These are phyloP conservation scores for Barypeithes pellucidus DNA, from an alignment of 2,888 invertebrate genomes.

Conservation along the genomic window DNA sequence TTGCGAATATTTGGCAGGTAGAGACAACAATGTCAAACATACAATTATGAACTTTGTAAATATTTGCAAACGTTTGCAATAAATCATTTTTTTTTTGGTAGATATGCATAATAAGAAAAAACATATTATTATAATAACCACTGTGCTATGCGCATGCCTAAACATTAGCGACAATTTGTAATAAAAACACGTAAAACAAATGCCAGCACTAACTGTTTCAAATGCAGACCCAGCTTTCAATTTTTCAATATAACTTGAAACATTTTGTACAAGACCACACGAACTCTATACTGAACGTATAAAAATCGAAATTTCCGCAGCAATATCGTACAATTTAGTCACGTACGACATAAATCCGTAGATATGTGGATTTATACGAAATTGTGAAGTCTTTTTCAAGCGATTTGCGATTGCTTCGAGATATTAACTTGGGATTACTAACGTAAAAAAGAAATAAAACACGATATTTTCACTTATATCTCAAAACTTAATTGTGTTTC, in stretches of 20 bases:
- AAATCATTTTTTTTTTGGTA: too few species aligned
- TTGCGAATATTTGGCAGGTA: too few species aligned
- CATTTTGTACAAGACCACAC: slow-evolving; percentile 1
- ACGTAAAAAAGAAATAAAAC: too few species aligned
- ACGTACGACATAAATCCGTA: slow-evolving; percentile 13
- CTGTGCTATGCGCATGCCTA: too few species aligned
- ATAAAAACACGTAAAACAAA: background rate
- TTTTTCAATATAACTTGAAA: slow-evolving; percentile 5
- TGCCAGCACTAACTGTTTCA: background rate
- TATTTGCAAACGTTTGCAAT: too few species aligned
- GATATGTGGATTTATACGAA: slow-evolving; percentile 5
- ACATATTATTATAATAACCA: too few species aligned
- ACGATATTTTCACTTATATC: too few species aligned
- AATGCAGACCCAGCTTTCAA: background rate
- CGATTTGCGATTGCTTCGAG: background rate
- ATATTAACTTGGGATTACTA: background rate
- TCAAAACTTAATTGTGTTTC: too few species aligned
- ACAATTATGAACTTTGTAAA: too few species aligned
- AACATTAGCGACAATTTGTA: too few species aligned
- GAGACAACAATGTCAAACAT: too few species aligned
- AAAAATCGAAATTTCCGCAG: background rate
- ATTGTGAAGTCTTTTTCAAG: slow-evolving; percentile 3
- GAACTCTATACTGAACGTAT: background rate
- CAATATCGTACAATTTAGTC: background rate
- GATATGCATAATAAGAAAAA: too few species aligned